phyloP scores from a whole-genome alignment of 2,888 invertebrate genomes.

The Athalia circularis region DNA sequence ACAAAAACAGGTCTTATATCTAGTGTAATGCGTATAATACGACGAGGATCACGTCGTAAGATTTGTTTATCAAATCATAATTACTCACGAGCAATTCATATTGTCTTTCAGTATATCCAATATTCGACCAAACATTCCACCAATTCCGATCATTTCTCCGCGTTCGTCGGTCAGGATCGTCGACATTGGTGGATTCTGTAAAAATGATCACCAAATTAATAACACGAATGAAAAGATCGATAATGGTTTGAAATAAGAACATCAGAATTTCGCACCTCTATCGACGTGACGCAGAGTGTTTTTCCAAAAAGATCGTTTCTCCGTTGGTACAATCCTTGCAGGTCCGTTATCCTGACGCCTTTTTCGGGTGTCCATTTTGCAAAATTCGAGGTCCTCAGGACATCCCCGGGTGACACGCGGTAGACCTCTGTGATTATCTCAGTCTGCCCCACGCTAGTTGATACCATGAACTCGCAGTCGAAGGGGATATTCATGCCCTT shows the following conservation, averaged over 20 bases:
- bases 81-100: conserved; percentile 70
- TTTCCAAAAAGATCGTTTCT: conserved; percentile 66
- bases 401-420: conserved; percentile 58
- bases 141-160: conserved; percentile 60
- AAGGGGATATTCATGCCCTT: conserved; percentile 65
- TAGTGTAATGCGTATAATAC: no score
- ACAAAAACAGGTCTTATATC: no score
- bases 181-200: conserved; percentile 69
- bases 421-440: conserved; percentile 67
- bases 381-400: conserved; percentile 57
- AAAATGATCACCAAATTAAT: not conserved
- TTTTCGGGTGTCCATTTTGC: conserved; percentile 59
- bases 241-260: no score
- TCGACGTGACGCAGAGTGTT: conserved; percentile 61
- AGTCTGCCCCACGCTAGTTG: conserved; percentile 46
- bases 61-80: not conserved
- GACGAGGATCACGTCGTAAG: no score
- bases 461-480: conserved; percentile 65
- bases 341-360: conserved; percentile 59
- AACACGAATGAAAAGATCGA: no score
- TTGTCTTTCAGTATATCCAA: conserved; percentile 64
- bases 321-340: conserved; percentile 63
- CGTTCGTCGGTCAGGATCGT: conserved; percentile 55
- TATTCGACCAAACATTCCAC: conserved; percentile 69
- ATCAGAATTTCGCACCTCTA: conserved; percentile 58